A percentile compares a stretch with the other conserved stretches of the same genome.
Evolutionary conservation across 2,113 vertebrate genomes (phyloP).

Genomic region (Syrmaticus mikado): DNA sequence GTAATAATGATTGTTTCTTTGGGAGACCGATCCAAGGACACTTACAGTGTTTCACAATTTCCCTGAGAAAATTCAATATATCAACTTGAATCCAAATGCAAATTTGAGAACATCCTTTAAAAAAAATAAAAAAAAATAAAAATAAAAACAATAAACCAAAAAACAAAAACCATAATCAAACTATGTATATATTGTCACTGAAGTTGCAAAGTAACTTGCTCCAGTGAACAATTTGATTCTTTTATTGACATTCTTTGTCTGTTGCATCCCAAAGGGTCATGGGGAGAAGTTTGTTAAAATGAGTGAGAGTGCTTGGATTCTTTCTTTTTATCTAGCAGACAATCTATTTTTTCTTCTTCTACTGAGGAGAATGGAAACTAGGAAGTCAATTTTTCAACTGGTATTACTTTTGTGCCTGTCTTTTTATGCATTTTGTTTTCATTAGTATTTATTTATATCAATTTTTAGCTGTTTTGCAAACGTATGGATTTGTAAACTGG

Average conservation of each 20-base stretch:
- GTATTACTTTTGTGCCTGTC: neutral
- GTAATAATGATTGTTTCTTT: slow-evolving; percentile 5
- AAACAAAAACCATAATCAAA: neutral
- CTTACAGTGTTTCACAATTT: neutral
- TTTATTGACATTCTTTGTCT: slow-evolving; percentile 3
- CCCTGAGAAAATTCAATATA: neutral
- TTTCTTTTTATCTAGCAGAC: neutral
- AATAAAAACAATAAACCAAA: neutral
- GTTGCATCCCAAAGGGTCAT: neutral
- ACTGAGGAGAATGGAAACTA: neutral
- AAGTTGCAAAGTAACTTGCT: neutral
- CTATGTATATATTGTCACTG: neutral
- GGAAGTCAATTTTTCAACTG: neutral
- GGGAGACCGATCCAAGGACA: neutral
- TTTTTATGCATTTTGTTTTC: neutral
- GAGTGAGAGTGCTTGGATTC: neutral
- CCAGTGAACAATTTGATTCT: neutral
- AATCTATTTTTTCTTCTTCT: neutral
- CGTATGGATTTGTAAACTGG: neutral
- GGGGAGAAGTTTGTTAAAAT: slow-evolving; percentile 5
- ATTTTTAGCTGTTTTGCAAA: neutral
- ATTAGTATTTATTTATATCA: neutral
- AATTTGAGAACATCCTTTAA: neutral
- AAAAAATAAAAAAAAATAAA: neutral
- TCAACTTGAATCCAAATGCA: neutral